Conservation (phyloP, 2,888 invertebrate species). For the Eremobia ochroleuca region DNA sequence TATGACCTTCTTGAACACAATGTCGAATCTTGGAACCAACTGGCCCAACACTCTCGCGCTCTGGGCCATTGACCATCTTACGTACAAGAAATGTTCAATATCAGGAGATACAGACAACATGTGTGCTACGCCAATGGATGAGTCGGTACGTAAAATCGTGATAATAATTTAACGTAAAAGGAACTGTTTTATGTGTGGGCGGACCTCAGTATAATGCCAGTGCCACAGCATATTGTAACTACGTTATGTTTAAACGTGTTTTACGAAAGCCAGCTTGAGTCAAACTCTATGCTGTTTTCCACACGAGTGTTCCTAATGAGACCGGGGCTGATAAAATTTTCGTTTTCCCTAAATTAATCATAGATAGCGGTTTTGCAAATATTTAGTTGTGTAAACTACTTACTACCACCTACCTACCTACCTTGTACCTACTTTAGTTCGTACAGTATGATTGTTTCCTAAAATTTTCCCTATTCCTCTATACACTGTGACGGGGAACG, state of each 20-base stretch:
- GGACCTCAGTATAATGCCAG: too few species aligned
- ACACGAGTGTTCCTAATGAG: background rate
- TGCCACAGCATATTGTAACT: background rate
- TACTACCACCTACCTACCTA: too few species aligned
- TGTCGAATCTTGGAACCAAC: conserved; percentile 99
- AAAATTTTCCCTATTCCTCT: background rate
- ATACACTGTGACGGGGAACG: background rate
- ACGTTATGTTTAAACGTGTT: background rate
- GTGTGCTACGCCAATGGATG: conserved; percentile 92
- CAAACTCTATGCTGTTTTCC: background rate
- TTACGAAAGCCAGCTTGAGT: background rate
- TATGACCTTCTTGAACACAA: conserved; percentile 99
- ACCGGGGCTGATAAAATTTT: background rate
- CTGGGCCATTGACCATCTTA: conserved; percentile 97
- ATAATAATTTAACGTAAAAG: background rate
- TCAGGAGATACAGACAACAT: conserved; percentile 89
- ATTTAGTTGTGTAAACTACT: background rate
- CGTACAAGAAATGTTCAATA: conserved; percentile 93
- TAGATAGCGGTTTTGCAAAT: background rate
- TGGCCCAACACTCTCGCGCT: conserved; percentile 98
- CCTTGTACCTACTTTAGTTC: background rate
- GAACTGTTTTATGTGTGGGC: background rate
- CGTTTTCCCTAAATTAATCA: background rate
- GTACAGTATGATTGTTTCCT: too few species aligned
- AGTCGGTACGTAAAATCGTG: conserved; percentile 91